Evolutionary conservation across 2,797 vertebrate genomes (phyloP), one percentile per base, ranked within the genome.

Genomic region (Clarias laeviceps): DNA sequence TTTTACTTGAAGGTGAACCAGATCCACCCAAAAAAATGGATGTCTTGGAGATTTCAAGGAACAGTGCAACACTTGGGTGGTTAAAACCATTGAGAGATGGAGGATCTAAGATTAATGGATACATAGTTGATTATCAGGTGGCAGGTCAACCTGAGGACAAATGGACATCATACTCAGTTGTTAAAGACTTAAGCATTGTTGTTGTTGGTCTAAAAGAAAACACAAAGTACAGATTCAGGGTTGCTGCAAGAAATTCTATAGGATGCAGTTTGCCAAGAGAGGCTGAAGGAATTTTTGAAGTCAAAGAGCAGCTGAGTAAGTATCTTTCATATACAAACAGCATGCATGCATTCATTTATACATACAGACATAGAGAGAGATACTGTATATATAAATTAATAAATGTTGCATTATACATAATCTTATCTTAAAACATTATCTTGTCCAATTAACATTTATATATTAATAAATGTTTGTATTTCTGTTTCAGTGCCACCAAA

Each of bases 11-110:
- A 99, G 98, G 98, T 94, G 98, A 97, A 91, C 98, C 98, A 0
- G 98, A 99, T 93, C 98, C 98, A 90, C 98, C 98, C 9, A 98
- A 97, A 92, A 99, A 99, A 94, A 96, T 99, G 92, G 98, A 99
- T 64, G 96, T 99, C 81, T 94, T 98, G 86, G 98, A 99, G 91
- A 96, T 99, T 87, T 96, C 97, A 3, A 99, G 97, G 93, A 98
- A 97, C 87, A 98, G 96, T 20, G 98, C 98, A 85, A 95, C 96
- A 0, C 91, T 99, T 89, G 97, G 97, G 61, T 99, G 98, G 98
- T 86, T 99, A 68, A 98, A 97, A 77, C 98, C 98, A 0, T 91
- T 99, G 79, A 96, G 98, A 74, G 98, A 99, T 6, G 98, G 98
- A 91, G 98, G 98, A 73, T 94, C 98, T 74, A 99, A 99, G 93